A percentile compares a stretch with the other conserved stretches of the same genome.
These are phyloP conservation scores for Leucoma salicis DNA, from an alignment of 2,888 invertebrate genomes.

Conservation along the genomic window DNA sequence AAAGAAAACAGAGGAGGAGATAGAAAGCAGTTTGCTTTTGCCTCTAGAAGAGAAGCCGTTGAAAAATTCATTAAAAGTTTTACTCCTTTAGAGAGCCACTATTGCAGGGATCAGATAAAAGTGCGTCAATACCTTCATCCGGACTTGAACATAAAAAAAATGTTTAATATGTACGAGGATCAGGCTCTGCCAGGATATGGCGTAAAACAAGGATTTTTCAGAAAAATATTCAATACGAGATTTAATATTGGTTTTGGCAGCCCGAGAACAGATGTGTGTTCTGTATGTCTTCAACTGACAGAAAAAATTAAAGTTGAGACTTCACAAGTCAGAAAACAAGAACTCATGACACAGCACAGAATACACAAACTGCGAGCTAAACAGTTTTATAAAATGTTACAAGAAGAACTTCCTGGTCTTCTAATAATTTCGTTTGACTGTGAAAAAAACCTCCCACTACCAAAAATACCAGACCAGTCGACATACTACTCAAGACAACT, in stretches of 20 bases:
- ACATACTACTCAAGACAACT: conserved; percentile 5
- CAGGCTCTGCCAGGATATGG: too few relatives aligned
- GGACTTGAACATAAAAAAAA: background rate
- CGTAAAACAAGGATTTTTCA: conserved; percentile 7
- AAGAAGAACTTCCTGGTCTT: background rate
- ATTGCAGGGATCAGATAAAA: background rate
- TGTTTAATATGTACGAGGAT: background rate
- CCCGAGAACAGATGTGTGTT: background rate
- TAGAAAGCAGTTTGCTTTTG: background rate
- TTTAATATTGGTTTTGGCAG: conserved; percentile 2
- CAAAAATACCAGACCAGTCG: conserved; percentile 5
- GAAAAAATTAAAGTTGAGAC: conserved; percentile 3
- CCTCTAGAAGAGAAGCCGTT: background rate
- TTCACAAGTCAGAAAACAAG: background rate
- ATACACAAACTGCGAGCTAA: conserved; percentile 4
- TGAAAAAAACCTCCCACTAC: conserved; percentile 2
- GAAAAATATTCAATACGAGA: conserved; percentile 9
- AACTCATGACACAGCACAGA: conserved; percentile 1
- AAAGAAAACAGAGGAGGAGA: conserved; percentile 1
- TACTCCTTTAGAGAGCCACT: background rate
- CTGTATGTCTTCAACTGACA: background rate
- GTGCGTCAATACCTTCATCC: background rate
- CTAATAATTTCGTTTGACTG: conserved; percentile 5
- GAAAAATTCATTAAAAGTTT: background rate
- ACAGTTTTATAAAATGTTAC: conserved; percentile 3